These are phyloP conservation scores for Lithobates sylvaticus DNA, from an alignment of 2,797 vertebrate genomes.

Conservation along the genomic window DNA sequence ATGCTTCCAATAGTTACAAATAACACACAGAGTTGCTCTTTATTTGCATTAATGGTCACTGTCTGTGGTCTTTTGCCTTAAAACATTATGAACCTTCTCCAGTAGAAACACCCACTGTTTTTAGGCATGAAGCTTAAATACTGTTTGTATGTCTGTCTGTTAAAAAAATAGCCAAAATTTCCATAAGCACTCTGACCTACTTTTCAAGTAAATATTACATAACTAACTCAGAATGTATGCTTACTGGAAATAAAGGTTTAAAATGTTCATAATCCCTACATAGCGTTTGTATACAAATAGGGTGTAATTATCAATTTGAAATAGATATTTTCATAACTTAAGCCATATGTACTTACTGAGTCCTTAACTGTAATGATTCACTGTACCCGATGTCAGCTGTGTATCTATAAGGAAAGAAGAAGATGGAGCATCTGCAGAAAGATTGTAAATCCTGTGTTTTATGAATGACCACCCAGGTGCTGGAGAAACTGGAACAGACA, in stretches of 20 bases:
- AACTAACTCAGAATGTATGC: neutral
- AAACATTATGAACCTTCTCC: no score
- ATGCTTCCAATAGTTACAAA: neutral
- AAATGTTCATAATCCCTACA: neutral
- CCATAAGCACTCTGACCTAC: no score
- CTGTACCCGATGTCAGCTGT: slow-evolving; percentile 63
- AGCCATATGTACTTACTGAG: neutral
- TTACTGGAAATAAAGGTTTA: neutral
- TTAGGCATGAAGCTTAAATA: no score
- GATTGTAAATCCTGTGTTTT: slow-evolving; percentile 89
- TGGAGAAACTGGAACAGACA: slow-evolving; percentile 77
- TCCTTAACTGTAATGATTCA: neutral
- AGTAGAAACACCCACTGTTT: no score
- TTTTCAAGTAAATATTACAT: neutral
- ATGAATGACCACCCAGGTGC: slow-evolving; percentile 91
- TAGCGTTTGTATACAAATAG: neutral
- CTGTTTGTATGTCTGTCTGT: no score
- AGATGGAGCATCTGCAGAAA: slow-evolving; percentile 80
- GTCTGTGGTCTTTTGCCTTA: no score
- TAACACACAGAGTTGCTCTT: neutral
- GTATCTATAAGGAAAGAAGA: slow-evolving; percentile 85
- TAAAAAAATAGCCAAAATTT: no score
- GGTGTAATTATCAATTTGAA: neutral
- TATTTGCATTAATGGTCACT: neutral
- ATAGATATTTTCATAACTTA: neutral